Evolutionary conservation across 2,113 vertebrate species (phyloP), one percentile per base, ranked within the genome.

Genomic region (Dromaius novaehollandiae): DNA sequence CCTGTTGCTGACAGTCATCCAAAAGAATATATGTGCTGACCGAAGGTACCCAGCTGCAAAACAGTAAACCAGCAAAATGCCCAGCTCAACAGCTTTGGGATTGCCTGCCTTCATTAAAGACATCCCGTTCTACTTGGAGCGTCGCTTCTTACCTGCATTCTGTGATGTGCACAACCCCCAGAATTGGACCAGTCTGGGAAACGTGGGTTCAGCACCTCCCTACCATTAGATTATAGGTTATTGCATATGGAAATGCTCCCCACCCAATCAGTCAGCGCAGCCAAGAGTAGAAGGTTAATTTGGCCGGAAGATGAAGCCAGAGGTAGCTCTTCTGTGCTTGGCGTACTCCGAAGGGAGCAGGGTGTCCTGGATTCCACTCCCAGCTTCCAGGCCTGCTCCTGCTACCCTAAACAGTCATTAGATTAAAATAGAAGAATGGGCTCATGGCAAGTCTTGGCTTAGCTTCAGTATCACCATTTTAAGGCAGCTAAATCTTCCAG

Each of bases 401-500:
- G 55, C 68, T 63, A 42, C 36, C 18, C 42, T 1, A 1, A 53
- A 30, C 14, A 24, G 56, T 26, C 40, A 2, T 7, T 6, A 5
- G 8, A 15, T 42, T 63, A 10, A 24, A 14, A 22, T 13, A 11
- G 30, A 12, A 3, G 36, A 50, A 18, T 13, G 5, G 2, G 30
- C 60, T 74, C 5, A n/a, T 9, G 2, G 13, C 11, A 16, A 11
- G 26, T 3, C 21, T 48, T 30, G 30, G 8, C 38, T 78, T 19
- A 12, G 13, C 5, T 55, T 68, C 24, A 56, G 13, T 38, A 3
- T 25, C 5, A 4, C 1, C 0, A 22, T 24, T 60, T 25, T 55
- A 10, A 24, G 16, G 3, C 7, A 26, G 46, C 19, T 16, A 1
- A 3, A 6, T 6, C 20, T 70, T 51, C 17, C 21, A 0, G 1